Evolutionary conservation across 2,797 vertebrate genomes (phyloP).

Genomic region (Phataginus tricuspis): DNA sequence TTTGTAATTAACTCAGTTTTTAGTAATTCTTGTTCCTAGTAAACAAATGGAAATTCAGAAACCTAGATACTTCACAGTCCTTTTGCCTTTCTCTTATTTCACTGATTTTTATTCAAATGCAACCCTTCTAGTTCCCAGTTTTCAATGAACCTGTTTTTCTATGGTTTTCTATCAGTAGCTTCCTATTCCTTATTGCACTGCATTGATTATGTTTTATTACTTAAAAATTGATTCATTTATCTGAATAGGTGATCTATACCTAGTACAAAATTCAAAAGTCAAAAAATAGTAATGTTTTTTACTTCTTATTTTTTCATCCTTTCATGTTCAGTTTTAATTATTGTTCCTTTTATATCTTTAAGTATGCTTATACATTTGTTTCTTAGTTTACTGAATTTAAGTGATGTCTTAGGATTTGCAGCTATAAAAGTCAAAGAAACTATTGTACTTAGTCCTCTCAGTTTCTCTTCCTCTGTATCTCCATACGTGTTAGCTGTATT

Average conservation of each 20-base stretch:
- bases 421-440: neutral
- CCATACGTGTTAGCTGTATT: neutral
- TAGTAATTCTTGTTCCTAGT: neutral
- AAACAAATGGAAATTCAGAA: neutral
- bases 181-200: neutral
- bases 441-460: neutral
- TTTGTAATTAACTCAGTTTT: neutral
- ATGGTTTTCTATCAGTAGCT: neutral
- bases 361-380: neutral
- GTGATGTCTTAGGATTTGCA: neutral
- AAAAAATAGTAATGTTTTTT: neutral
- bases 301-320: neutral
- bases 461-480: neutral
- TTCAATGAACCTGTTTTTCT: neutral
- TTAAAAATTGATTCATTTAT: conserved; percentile 4
- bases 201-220: neutral
- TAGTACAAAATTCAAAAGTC: neutral
- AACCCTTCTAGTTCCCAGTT: neutral
- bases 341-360: conserved; percentile 37
- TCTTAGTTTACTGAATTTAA: neutral
- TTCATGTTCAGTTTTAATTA: neutral
- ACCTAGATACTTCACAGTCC: neutral
- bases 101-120: neutral
- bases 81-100: neutral
- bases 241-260: neutral